These are phyloP conservation scores for Caiman crocodilus DNA, from an alignment of 2,797 vertebrate genomes.

Conservation along the genomic window DNA sequence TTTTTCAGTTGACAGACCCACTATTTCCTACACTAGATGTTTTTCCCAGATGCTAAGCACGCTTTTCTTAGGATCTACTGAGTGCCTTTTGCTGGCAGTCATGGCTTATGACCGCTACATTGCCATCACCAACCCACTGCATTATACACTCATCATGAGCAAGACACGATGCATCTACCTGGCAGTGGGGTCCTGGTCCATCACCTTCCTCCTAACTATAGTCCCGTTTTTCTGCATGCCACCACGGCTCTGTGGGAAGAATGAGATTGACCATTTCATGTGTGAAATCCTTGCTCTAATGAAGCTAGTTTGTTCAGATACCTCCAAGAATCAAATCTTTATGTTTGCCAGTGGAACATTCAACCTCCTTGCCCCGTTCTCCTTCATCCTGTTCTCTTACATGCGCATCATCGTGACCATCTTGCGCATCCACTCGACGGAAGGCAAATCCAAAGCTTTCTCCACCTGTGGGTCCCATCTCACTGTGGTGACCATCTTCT, in stretches of 20 bases:
- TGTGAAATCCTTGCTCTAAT: conserved; percentile 53
- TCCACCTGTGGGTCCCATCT: no score
- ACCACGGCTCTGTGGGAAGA: conserved; percentile 49
- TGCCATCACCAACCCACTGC: conserved; percentile 67
- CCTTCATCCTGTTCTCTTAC: neutral
- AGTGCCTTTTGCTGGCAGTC: conserved; percentile 60
- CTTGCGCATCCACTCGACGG: no score
- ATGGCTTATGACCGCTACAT: conserved; percentile 65
- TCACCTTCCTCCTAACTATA: conserved; percentile 36
- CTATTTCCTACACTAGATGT: conserved; percentile 49
- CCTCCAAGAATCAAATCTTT: conserved; percentile 8
- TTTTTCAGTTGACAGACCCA: conserved; percentile 20
- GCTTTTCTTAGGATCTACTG: conserved; percentile 48
- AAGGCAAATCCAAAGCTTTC: no score
- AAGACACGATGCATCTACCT: conserved; percentile 41
- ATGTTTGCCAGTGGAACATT: conserved; percentile 28
- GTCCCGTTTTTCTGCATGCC: conserved; percentile 1
- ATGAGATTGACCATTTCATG: conserved; percentile 36
- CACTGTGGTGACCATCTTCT: no score
- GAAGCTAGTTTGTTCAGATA: conserved; percentile 45
- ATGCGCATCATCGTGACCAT: no score
- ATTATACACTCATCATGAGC: conserved; percentile 54
- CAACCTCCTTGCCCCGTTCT: conserved; percentile 37
- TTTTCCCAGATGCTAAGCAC: conserved; percentile 56
- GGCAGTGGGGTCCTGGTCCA: conserved; percentile 27